Evolutionary conservation across 2,888 invertebrate genomes (phyloP), one percentile per base, ranked within the genome.

Genomic region (Drosophila rubida): DNA sequence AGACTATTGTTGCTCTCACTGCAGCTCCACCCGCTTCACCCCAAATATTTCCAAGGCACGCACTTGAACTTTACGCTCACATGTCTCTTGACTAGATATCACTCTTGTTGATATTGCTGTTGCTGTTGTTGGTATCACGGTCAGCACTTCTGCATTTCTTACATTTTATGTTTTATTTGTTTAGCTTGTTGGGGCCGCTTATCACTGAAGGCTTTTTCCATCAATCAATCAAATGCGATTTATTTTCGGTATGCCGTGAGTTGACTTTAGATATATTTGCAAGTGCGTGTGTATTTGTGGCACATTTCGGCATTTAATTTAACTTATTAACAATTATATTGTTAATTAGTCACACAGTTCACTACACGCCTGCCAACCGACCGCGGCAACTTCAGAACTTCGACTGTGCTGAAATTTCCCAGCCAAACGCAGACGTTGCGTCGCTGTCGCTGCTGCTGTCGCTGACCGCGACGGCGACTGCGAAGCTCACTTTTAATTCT

Each of bases 151-250:
- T 75, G 76, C 75, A 75, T 49, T 85, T 80, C 81, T 82, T 82
- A 82, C 83, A 66, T 65, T 81, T 71, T 71, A 55, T 70, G 14
- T 54, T 53, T 63, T 67, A 14, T 49, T 23, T 55, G 25, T 66
- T 32, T 16, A 37, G 30, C 23, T 27, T 57, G 45, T 14, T 51
- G 65, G 39, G 39, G 57, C 5, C 16, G 57, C 69, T 73, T 79
- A 80, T 75, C 79, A 64, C 42, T 22, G 54, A 66, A 77, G 77
- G 59, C 59, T 54, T 55, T 57, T 74, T 55, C 58, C 63, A 81
- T 74, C 88, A 86, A 83, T 89, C 76, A 86, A 86, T 78, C 81
- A 69, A 63, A 45, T 50, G 74, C 73, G 84, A 71, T 60, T 81
- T 74, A 78, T 51, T 70, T 79, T 62, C 55, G 62, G 62, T 48